Conservation (phyloP, 2,797 vertebrate genomes). For the Hybognathus amarus region DNA sequence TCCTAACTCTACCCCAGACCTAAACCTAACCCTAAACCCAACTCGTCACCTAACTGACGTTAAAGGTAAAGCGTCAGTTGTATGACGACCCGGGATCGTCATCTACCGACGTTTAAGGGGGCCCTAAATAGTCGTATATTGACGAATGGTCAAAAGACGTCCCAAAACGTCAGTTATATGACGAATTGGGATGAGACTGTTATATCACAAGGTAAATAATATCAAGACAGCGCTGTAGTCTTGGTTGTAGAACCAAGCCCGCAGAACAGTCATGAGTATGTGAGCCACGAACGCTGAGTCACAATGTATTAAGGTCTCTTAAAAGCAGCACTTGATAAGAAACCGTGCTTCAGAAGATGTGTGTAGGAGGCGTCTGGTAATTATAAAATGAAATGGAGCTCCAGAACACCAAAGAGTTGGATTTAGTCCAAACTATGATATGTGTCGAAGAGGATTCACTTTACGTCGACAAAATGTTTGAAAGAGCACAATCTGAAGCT, state of each 20-base stretch:
- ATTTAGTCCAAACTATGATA: conserved; percentile 20
- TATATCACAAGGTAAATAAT: conserved; percentile 27
- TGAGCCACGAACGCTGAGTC: conserved; percentile 16
- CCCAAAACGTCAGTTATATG: too few species aligned
- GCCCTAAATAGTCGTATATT: too few species aligned
- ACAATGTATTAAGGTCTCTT: conserved; percentile 8
- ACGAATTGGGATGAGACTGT: too few species aligned
- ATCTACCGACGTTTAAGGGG: too few species aligned
- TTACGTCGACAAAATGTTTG: conserved; percentile 5
- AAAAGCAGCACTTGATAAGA: conserved; percentile 26
- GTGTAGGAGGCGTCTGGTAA: conserved; percentile 1
- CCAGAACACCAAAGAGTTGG: conserved; percentile 52
- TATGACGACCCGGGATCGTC: too few species aligned
- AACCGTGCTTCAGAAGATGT: conserved; percentile 1
- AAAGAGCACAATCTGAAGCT: conserved; percentile 44
- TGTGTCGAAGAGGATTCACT: conserved; percentile 2
- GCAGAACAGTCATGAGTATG: neutral
- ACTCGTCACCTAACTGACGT: too few species aligned
- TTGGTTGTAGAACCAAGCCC: conserved; percentile 9
- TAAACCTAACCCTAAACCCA: too few species aligned
- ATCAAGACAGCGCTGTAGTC: neutral
- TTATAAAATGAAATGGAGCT: conserved; percentile 29
- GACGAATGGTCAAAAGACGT: too few species aligned
- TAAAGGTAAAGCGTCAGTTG: too few species aligned
- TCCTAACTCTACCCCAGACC: too few species aligned